A percentile compares a stretch with the other conserved stretches of the same genome.
These are phyloP conservation scores for Ctenoplectra terminalis DNA, from an alignment of 1,140 invertebrate species.

Conservation along the genomic window DNA sequence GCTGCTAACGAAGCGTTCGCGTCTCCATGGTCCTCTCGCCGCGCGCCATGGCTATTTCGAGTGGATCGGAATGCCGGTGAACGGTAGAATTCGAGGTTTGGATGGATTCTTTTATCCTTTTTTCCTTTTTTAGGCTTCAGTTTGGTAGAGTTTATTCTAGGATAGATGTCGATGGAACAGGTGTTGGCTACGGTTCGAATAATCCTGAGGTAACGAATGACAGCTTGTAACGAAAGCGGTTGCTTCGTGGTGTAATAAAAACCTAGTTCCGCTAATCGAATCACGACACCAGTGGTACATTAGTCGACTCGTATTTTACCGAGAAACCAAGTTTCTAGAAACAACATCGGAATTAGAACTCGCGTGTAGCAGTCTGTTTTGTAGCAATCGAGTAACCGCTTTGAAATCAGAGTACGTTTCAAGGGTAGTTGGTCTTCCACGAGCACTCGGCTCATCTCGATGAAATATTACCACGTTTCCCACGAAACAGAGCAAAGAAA, in stretches of 20 bases:
- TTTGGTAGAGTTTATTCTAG: neutral
- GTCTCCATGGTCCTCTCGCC: neutral
- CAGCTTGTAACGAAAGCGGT: no score
- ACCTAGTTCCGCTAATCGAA: neutral
- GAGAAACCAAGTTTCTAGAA: neutral
- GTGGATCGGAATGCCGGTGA: neutral
- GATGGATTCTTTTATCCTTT: neutral
- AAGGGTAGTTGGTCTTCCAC: neutral
- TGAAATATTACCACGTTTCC: neutral
- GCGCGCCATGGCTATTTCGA: neutral
- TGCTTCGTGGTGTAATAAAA: no score
- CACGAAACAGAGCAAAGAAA: neutral
- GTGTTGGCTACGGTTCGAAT: neutral
- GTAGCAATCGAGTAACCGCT: no score
- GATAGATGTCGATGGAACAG: neutral
- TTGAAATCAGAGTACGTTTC: neutral
- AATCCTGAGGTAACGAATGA: no score
- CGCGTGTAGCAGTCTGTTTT: no score
- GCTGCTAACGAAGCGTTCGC: constrained; percentile 18
- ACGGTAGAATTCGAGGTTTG: neutral
- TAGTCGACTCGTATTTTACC: neutral
- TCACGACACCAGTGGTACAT: neutral
- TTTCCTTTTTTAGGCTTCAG: rapidly evolving
- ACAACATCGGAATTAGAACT: neutral
- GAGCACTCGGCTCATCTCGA: no score